These are phyloP conservation scores for Aleiodes testaceus DNA, from an alignment of 2,888 invertebrate genomes.

Conservation along the genomic window DNA sequence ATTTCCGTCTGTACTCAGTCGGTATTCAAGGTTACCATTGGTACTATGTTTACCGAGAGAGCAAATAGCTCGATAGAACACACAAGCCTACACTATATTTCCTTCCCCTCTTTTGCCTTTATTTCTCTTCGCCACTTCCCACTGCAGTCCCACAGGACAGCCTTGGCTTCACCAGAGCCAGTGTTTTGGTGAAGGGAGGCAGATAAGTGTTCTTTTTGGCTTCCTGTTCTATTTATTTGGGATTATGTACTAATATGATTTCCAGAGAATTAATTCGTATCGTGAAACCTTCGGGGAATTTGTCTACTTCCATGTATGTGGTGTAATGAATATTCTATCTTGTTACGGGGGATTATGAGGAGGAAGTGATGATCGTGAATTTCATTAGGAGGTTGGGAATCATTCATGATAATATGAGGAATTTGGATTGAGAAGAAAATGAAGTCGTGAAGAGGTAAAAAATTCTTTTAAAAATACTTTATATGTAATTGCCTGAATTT, in stretches of 20 bases:
- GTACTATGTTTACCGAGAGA: conserved; percentile 61
- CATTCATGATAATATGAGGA: too few species aligned
- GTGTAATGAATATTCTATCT: too few species aligned
- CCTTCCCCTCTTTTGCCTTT: conserved; percentile 33
- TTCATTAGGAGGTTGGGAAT: too few species aligned
- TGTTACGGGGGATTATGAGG: too few species aligned
- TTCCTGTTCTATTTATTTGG: conserved; percentile 49
- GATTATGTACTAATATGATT: conserved; percentile 50
- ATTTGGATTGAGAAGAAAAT: too few species aligned
- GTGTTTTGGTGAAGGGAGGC: conserved; percentile 20
- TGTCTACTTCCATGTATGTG: conserved; percentile 33
- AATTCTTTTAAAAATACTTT: too few species aligned
- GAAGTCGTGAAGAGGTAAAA: too few species aligned
- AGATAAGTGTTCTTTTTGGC: conserved; percentile 37
- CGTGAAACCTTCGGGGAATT: conserved; percentile 36
- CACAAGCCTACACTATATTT: conserved; percentile 30
- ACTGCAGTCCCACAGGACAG: conserved; percentile 39
- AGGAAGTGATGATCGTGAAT: too few species aligned
- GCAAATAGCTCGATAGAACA: conserved; percentile 59
- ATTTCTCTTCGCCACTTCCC: conserved; percentile 33
- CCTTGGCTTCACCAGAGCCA: conserved; percentile 35
- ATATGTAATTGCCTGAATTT: too few species aligned
- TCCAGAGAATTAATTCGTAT: conserved; percentile 45
- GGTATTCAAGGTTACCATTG: conserved; percentile 50
- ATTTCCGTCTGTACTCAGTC: conserved; percentile 55